phyloP scores from a whole-genome alignment of 2,113 vertebrate species.

The Megaleporinus macrocephalus region DNA sequence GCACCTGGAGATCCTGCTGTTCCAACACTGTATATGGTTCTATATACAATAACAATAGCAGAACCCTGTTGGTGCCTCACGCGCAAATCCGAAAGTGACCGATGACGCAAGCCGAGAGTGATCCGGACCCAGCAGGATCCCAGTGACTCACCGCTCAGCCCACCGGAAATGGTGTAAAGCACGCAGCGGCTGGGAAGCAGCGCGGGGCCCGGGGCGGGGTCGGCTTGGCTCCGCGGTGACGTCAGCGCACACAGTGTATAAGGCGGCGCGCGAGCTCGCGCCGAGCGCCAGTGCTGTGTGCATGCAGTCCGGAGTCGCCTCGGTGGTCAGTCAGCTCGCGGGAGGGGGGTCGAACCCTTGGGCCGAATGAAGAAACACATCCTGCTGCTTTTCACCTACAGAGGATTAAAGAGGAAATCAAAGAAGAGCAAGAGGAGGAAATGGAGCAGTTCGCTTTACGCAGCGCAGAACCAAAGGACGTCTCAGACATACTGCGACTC shows the following conservation, averaged over 20 bases:
- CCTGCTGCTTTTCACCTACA: constrained; percentile 93
- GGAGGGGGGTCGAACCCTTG: constrained; percentile 82
- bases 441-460: constrained; percentile 90
- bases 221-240: not conserved
- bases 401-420: constrained; percentile 92
- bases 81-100: no score
- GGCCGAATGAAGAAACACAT: constrained; percentile 97
- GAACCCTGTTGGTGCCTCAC: no score
- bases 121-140: no score
- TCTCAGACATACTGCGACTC: constrained; percentile 89
- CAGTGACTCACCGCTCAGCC: no score
- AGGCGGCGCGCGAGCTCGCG: not conserved
- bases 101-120: no score
- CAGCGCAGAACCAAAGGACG: constrained; percentile 86
- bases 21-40: no score
- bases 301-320: constrained; percentile 74
- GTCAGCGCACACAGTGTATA: not conserved
- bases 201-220: not conserved
- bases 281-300: constrained; percentile 20
- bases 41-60: no score
- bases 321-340: constrained; percentile 86
- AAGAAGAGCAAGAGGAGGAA: constrained; percentile 94
- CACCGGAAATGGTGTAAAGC: not conserved
- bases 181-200: no score
- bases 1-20: no score